Percentiles rank a stretch among this genome's conserved stretches.
Conservation (phyloP, 2,797 vertebrate genomes). For the Argya squamiceps region DNA sequence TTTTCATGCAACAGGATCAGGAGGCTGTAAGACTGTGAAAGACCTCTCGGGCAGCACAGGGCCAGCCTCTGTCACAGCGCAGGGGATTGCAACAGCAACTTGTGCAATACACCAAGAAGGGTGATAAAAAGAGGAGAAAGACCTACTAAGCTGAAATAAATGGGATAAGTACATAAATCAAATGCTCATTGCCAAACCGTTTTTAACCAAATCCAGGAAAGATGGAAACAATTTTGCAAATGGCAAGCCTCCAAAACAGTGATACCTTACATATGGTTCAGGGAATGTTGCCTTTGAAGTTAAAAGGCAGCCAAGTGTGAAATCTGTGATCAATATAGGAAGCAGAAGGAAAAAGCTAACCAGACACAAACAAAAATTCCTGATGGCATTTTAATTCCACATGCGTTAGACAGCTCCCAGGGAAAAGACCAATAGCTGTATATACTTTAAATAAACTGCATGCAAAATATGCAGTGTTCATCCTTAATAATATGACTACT, state of each 20-base stretch:
- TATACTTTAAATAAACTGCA: background rate
- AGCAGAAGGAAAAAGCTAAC: constrained; percentile 27
- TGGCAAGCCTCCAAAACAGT: constrained; percentile 20
- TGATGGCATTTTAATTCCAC: background rate
- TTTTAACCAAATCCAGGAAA: constrained; percentile 23
- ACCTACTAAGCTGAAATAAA: background rate
- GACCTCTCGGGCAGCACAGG: background rate
- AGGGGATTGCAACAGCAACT: background rate
- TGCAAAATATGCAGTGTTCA: background rate
- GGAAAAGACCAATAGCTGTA: background rate
- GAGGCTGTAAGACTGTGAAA: background rate
- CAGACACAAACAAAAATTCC: constrained; percentile 5
- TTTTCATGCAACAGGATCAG: background rate
- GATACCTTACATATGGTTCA: constrained; percentile 2
- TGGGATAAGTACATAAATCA: background rate
- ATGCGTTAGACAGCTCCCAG: background rate
- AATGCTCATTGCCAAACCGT: background rate
- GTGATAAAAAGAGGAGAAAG: background rate
- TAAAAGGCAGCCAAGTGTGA: constrained; percentile 11
- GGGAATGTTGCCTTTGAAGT: constrained; percentile 19
- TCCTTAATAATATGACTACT: background rate
- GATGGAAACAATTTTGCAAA: constrained; percentile 24
- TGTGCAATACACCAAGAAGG: background rate
- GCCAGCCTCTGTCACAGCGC: accelerated
- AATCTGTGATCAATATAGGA: constrained; percentile 27